Evolutionary conservation across 1,140 invertebrate species (phyloP).

Genomic region (Linepithema humile): DNA sequence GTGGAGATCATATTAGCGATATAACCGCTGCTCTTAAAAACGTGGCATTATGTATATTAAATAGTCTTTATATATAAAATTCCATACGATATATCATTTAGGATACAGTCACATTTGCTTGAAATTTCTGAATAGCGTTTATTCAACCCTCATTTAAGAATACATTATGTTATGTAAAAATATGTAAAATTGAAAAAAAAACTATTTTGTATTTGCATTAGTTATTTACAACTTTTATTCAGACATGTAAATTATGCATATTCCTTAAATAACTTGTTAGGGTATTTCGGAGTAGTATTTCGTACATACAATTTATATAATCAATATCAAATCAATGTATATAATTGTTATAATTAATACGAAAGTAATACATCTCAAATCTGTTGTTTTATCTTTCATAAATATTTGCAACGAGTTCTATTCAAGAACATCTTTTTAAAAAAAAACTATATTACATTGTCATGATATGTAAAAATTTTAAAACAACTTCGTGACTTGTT

Average conservation of each 20-base stretch:
- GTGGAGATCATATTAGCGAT: too few species aligned
- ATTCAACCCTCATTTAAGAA: not conserved
- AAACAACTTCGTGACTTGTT: too few species aligned
- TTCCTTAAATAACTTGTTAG: slow-evolving; percentile 55
- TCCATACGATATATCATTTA: not conserved
- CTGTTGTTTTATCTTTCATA: too few species aligned
- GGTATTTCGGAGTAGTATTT: slow-evolving; percentile 66
- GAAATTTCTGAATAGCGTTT: not conserved
- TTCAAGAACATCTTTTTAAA: too few species aligned
- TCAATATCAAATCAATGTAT: too few species aligned
- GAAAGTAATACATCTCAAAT: slow-evolving; percentile 62
- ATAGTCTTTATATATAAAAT: not conserved
- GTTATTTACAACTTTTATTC: not conserved
- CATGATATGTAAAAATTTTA: too few species aligned
- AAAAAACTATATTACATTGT: too few species aligned
- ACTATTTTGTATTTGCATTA: slow-evolving; percentile 20
- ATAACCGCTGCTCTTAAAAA: too few species aligned
- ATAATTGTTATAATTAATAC: slow-evolving; percentile 64
- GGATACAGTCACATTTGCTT: not conserved
- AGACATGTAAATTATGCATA: slow-evolving; percentile 16
- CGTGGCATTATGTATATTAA: too few species aligned
- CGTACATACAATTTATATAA: slow-evolving; percentile 65
- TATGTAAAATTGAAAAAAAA: not conserved
- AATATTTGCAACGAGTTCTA: too few species aligned
- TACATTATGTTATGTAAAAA: not conserved